These are phyloP conservation scores for Panulirus ornatus DNA, from an alignment of 1,140 invertebrate genomes.

Conservation along the genomic window DNA sequence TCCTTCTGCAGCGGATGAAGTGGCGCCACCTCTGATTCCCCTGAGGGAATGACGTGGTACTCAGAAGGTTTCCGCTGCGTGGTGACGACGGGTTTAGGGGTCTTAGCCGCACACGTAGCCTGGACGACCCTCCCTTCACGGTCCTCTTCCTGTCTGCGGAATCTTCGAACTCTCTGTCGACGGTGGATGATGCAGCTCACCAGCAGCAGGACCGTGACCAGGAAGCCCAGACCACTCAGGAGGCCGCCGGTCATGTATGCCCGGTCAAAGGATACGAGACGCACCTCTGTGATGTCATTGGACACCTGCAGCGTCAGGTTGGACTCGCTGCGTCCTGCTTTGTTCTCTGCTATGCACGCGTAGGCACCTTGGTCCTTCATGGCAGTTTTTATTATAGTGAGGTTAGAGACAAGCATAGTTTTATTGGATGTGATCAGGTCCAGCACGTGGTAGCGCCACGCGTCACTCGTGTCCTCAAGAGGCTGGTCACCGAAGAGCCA, in stretches of 20 bases:
- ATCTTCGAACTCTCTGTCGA: conserved; percentile 50
- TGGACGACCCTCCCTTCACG: conserved; percentile 26
- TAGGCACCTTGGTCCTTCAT: conserved; percentile 86
- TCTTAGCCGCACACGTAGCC: not conserved
- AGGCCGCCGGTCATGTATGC: conserved; percentile 59
- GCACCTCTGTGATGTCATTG: conserved; percentile 50
- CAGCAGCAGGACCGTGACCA: conserved; percentile 50
- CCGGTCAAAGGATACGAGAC: conserved; percentile 27
- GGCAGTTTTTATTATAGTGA: conserved; percentile 85
- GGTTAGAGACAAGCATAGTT: conserved; percentile 78
- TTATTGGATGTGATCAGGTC: conserved; percentile 64
- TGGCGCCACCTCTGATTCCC: conserved; percentile 80
- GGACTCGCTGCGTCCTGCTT: conserved; percentile 85
- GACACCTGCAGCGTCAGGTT: conserved; percentile 84
- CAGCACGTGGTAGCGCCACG: conserved; percentile 57
- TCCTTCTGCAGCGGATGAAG: conserved; percentile 78
- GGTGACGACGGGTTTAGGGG: not conserved
- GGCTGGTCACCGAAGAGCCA: conserved; percentile 80
- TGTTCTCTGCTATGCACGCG: conserved; percentile 87
- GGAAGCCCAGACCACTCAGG: conserved; percentile 38
- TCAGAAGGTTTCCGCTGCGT: conserved; percentile 81
- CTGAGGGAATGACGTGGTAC: conserved; percentile 84
- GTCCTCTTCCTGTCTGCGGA: conserved; percentile 59
- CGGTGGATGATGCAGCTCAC: conserved; percentile 58
- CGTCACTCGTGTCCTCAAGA: conserved; percentile 79